Conservation (phyloP, 2,113 vertebrate species). For the Eptesicus fuscus region DNA sequence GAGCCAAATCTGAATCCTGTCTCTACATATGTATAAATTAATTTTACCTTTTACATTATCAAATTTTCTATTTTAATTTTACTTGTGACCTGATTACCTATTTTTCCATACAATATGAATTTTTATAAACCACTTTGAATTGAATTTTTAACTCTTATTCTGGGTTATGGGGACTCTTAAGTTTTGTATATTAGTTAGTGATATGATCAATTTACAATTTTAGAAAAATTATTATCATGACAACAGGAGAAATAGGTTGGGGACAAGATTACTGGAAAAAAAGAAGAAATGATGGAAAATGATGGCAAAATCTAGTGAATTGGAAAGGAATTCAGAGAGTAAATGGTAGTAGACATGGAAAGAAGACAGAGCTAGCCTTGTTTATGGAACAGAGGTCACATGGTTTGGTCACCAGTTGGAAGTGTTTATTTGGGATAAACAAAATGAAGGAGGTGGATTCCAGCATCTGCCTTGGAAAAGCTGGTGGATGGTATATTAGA, state of each 20-base stretch:
- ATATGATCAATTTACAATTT: neutral
- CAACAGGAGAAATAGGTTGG: neutral
- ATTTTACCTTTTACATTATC: neutral
- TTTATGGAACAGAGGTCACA: neutral
- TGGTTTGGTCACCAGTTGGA: neutral
- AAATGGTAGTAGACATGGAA: neutral
- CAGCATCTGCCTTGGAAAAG: neutral
- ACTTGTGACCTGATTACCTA: neutral
- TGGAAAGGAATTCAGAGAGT: neutral
- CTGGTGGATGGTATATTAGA: neutral
- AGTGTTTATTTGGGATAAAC: neutral
- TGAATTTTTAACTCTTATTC: neutral
- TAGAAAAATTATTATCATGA: neutral
- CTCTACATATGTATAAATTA: neutral
- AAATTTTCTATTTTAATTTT: constrained; percentile 12
- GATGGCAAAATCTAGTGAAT: neutral
- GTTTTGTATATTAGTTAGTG: neutral
- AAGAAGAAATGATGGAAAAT: neutral
- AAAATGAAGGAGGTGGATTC: neutral
- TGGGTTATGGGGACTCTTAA: neutral
- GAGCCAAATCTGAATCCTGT: neutral
- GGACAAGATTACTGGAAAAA: neutral
- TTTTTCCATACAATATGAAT: neutral
- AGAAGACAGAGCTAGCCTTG: neutral
- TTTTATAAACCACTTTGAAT: neutral